These are phyloP conservation scores for Phorcus lineatus DNA, from an alignment of 2,888 invertebrate species.

Conservation along the genomic window DNA sequence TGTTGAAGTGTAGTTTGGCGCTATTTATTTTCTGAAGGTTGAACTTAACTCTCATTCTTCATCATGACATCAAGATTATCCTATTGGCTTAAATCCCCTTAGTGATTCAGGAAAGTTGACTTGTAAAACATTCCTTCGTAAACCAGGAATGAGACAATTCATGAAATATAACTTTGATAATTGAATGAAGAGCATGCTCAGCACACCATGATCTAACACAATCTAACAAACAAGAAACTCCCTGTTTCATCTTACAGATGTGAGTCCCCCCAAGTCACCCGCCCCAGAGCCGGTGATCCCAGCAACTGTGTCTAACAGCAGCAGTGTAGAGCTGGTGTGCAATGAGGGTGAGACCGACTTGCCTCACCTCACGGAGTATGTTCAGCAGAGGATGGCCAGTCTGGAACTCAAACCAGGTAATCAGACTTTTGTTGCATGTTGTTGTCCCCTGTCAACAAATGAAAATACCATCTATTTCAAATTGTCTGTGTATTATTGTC, in stretches of 20 bases:
- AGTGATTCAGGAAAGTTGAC: too few relatives aligned
- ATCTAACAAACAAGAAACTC: too few relatives aligned
- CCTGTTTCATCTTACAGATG: constrained; percentile 45
- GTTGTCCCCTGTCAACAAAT: not conserved
- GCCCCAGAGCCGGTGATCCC: constrained; percentile 50
- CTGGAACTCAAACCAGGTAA: constrained; percentile 63
- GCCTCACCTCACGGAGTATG: constrained; percentile 49
- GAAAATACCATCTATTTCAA: too few relatives aligned
- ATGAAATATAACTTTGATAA: not conserved
- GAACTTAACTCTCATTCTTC: too few relatives aligned
- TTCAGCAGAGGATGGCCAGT: constrained; percentile 61
- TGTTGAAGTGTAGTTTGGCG: too few relatives aligned
- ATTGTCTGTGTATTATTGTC: too few relatives aligned
- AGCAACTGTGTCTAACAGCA: constrained; percentile 54
- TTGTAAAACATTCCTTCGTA: too few relatives aligned
- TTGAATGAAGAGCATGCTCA: not conserved
- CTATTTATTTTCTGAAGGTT: too few relatives aligned
- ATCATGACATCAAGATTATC: too few relatives aligned
- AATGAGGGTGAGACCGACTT: constrained; percentile 42
- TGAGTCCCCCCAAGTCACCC: constrained; percentile 72
- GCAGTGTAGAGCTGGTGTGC: constrained; percentile 57
- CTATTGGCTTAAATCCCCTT: too few relatives aligned
- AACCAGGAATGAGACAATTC: too few relatives aligned
- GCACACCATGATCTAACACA: too few relatives aligned
- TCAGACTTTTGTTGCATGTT: not conserved